Percentiles rank a stretch among this genome's conserved stretches.
Evolutionary conservation across 2,797 vertebrate species (phyloP).

Genomic region (Carapus acus): DNA sequence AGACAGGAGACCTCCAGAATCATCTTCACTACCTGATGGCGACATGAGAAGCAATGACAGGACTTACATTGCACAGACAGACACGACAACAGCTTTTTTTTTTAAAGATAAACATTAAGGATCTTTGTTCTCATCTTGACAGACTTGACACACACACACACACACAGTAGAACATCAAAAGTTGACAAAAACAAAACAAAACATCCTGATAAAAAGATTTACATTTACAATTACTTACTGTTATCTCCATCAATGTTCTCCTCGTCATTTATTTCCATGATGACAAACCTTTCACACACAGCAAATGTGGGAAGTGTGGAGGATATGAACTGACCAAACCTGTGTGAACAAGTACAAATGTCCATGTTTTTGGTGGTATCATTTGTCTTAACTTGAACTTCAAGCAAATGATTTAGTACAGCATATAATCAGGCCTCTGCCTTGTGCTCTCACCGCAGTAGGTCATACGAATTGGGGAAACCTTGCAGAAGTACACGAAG

Average conservation of each 20-base stretch:
- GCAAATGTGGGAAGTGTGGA: conserved; percentile 96
- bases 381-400: no score
- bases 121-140: no score
- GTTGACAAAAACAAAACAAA: no score
- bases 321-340: conserved; percentile 96
- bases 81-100: no score
- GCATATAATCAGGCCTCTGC: neutral
- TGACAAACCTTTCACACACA: conserved; percentile 97
- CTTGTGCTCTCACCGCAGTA: conserved; percentile 78
- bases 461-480: conserved; percentile 88
- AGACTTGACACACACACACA: no score
- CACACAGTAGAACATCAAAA: no score
- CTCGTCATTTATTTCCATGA: conserved; percentile 94
- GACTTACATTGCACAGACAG: no score
- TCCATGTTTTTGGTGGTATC: no score
- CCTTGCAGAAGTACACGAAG: conserved; percentile 93
- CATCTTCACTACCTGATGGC: conserved; percentile 82
- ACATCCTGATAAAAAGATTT: no score
- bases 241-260: conserved; percentile 90
- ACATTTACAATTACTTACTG: conserved; percentile 12
- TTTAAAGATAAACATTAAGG: no score
- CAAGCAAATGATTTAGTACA: no score
- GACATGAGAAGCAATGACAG: neutral
- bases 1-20: conserved; percentile 89
- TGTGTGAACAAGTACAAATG: conserved; percentile 46